Base-by-base conservation (phyloP, 2,888 invertebrate genomes). In the Drosophila emarginata region DNA sequence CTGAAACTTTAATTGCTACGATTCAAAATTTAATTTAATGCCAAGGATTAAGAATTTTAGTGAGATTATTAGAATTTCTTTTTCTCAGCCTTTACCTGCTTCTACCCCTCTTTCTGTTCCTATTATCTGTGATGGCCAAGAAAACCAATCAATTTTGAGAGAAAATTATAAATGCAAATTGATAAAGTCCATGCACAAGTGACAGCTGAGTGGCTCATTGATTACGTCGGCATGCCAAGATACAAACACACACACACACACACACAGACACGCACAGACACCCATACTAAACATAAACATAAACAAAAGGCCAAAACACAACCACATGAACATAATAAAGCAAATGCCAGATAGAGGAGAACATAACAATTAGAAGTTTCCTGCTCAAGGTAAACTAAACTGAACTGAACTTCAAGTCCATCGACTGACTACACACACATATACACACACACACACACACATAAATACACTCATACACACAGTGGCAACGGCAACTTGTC, bases 401-500 rank as follows among this genome's bases (percentile, higher is more conserved):
- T 32, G 54, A n/a, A 14, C 14, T 28, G 26, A 7, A 4, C 40
- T 21, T 21, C 28, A 9, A 50, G 39, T 7, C 40, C 21, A 45
- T 54, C 23, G 50, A 39, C 60, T 58, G 53, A 37, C 45, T 26
- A 61, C 36, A 54, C 61, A 50, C 50, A 54, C 15, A 36, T 52
- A 40, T 56, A 23, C 61, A 58, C 53, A 56, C 57, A 50, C 64
- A 51, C 4, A 26, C 62, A 40, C 51, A n/a, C 40, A 52, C 18
- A 9, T 15, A 28, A 45, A 18, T 56, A 60, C 39, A 64, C 61
- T 62, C 39, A 28, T 54, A 39, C n/a, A 45, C 61, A 61, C 77
- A 45, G 66, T 70, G 73, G 80, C 82, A 78, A 81, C 81, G 79
- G 80, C 83, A 81, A 80, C 84, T 82, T 87, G 87, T 88, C 87